Base-by-base conservation (phyloP, 2,888 invertebrate genomes). In the Ornithoptera priamus region DNA sequence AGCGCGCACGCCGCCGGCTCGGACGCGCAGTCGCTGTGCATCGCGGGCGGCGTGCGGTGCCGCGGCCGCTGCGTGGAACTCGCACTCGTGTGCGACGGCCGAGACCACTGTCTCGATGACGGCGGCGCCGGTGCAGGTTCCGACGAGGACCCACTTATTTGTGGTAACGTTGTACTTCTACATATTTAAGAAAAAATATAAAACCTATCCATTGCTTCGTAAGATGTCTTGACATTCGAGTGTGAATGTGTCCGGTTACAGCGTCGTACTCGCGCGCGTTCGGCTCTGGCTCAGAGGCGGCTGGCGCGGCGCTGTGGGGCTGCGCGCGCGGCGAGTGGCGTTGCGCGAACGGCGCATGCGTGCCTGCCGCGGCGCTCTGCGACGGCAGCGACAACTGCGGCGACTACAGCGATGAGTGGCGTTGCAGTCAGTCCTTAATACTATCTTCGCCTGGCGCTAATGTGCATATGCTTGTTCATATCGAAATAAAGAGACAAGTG, bases 301-400 rank as follows among this genome's bases (percentile, higher is more conserved):
- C 57, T 94, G 94, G 79, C 94, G 94, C 79, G 85, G 90, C 62
- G 62, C 46, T 77, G 81, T 17, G 77, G 80, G 39, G 75, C 77
- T 81, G 46, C 90, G 90, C 76, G 82, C 77, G 87, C 83, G 93
- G 89, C 62, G 88, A 93, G 85, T 96, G 95, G 90, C 93, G 93
- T 76, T 97, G 97, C 89, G 93, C 92, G 71, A 96, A 96, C 83
- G 94, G 94, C 15, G 95, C 95, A 1, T 98, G 97, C 87, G 94
- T 97, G 73, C 93, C 95, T 75, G 93, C 89, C 60, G 88, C 88
- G 58, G 85, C 94, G 74, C 87, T 96, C 4, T 97, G 97, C 84
- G 94, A 97, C 90, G 95, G 96, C 20, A 90, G 90, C 75, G 94
- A 96, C 82, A 94, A 95, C 84, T 97, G 97, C 86, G 96, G 95